Base-by-base conservation (phyloP, 2,888 invertebrate species). In the Xestia rhomboidea region DNA sequence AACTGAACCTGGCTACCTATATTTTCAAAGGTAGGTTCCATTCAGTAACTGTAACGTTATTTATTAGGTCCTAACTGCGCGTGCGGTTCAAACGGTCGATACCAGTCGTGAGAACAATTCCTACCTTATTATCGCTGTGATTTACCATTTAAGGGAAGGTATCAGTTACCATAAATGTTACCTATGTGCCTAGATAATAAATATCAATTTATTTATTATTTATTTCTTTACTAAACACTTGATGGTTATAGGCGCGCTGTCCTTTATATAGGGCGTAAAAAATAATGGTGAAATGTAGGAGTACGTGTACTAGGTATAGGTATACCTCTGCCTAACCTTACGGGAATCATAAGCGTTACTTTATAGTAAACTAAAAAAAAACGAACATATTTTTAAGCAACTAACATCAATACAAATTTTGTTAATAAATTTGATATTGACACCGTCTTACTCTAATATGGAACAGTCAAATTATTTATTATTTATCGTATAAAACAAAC, bases 101-200 rank as follows among this genome's bases (percentile, higher is more conserved):
- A 10, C 49, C 54, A 70, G 78, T 83, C 83, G 80, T 73, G 84
- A 84, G 80, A 73, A 79, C 68, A 79, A 63, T 73, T 54, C 68
- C 41, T 69, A 73, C 66, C 66, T 57, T 69, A 69, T 57, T 69
- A 41, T 49, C 46, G 41, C n/a, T 2, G n/a, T 84, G 68, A 79
- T 73, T 79, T 84, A 54, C 66, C 66, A 21, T 77, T 62, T 27
- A 69, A 21, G 77, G 68, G 13, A 60, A 30, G 49, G 62, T 62
- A 60, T 38, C 18, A 34, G 68, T 83, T 68, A 41, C 51, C 11
- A 62, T 54, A 70, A 69, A 66, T 60, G 10, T n/a, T 60, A 51
- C 38, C 21, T 64, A 18, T 24, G 13, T 34, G 21, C 10, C 57
- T 54, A 41, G 13, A 18, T 46, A 46, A 24, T 82, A 68, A 77